These are phyloP conservation scores for Pheosia gnoma DNA, from an alignment of 2,888 invertebrate genomes.

Conservation along the genomic window DNA sequence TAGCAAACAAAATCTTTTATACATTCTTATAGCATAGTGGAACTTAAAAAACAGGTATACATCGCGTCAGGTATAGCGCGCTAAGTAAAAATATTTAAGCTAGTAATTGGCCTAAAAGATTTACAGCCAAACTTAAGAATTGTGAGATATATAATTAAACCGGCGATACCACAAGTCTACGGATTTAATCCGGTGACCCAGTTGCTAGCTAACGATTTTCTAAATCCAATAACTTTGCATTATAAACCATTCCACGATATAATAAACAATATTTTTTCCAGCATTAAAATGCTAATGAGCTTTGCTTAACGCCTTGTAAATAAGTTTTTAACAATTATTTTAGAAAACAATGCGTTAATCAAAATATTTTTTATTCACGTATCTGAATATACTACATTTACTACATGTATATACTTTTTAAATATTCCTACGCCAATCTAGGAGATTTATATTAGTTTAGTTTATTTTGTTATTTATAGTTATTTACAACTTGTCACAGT, in stretches of 20 bases:
- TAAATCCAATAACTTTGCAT: not conserved
- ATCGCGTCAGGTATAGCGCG: not conserved
- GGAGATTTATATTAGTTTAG: no score
- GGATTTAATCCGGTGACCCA: not conserved
- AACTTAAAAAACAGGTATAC: not conserved
- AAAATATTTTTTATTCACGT: no score
- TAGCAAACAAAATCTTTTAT: not conserved
- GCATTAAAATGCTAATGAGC: no score
- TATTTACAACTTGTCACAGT: no score
- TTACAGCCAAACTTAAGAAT: not conserved
- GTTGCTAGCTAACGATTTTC: not conserved
- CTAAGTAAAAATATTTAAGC: slow-evolving; percentile 1
- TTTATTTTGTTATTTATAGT: no score
- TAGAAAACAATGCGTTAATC: no score
- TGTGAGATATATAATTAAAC: not conserved
- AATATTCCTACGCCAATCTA: no score
- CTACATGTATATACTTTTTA: no score
- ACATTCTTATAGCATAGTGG: not conserved
- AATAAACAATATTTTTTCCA: no score
- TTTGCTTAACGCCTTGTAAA: no score
- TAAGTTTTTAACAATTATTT: no score
- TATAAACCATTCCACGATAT: not conserved
- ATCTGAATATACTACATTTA: no score
- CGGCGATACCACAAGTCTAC: not conserved
- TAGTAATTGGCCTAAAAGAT: not conserved